phyloP scores from a whole-genome alignment of 30 jellyfish, hydroid and myxozoan genomes.

The Phacellophora camtschatica region DNA sequence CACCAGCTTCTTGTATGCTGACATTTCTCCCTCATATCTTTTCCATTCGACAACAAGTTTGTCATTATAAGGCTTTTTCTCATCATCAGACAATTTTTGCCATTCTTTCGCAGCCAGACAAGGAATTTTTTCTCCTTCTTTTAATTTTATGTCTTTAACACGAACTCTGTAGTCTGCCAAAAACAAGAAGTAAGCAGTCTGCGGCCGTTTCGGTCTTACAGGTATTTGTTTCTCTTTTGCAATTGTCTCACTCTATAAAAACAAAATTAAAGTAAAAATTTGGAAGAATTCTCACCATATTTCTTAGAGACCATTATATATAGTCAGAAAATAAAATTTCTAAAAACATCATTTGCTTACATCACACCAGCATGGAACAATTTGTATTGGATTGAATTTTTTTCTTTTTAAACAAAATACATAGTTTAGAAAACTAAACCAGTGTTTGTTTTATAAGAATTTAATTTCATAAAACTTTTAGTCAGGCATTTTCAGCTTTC shows the following conservation, averaged over 20 bases:
- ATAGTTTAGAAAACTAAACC: too few relatives aligned
- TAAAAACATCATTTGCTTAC: too few relatives aligned
- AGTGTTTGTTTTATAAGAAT: too few relatives aligned
- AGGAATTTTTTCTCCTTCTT: slow-evolving; percentile 77
- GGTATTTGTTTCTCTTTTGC: slow-evolving; percentile 35
- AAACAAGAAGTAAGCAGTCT: slow-evolving; percentile 78
- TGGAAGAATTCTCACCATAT: too few relatives aligned
- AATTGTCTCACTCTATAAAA: neutral
- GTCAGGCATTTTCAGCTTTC: too few relatives aligned
- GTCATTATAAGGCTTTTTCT: slow-evolving; percentile 68
- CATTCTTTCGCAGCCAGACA: slow-evolving; percentile 77
- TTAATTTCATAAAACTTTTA: too few relatives aligned
- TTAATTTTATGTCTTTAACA: slow-evolving; percentile 29
- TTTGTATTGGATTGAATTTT: too few relatives aligned
- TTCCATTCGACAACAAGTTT: slow-evolving; percentile 59
- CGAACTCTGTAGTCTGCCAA: slow-evolving; percentile 72
- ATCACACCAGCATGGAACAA: too few relatives aligned
- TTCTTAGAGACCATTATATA: too few relatives aligned
- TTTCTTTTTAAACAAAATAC: too few relatives aligned
- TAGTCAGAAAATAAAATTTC: too few relatives aligned
- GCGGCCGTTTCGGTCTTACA: slow-evolving; percentile 87
- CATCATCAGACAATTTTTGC: slow-evolving; percentile 70
- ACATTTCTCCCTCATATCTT: slow-evolving; percentile 59
- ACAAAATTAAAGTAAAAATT: neutral
- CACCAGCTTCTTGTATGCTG: slow-evolving; percentile 57